Percentiles rank a stretch among this genome's conserved stretches.
These are phyloP conservation scores for Drosophila seclusa DNA, from an alignment of 2,888 invertebrate species.

Conservation along the genomic window DNA sequence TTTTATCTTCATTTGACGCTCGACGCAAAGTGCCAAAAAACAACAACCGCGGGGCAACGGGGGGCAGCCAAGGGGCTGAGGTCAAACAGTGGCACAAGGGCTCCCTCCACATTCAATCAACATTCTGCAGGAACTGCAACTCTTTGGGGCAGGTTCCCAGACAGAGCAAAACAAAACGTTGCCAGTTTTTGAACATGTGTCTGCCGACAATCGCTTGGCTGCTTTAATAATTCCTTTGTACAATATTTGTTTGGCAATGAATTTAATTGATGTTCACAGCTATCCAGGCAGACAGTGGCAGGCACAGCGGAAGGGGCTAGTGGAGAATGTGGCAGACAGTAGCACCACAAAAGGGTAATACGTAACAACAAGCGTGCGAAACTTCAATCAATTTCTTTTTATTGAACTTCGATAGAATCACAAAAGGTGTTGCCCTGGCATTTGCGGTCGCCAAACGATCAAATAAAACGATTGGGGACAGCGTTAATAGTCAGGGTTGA, in stretches of 20 bases:
- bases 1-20: slow-evolving; percentile 41
- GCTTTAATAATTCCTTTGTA: slow-evolving; percentile 73
- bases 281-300: slow-evolving; percentile 23
- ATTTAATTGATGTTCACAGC: slow-evolving; percentile 81
- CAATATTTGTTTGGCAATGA: slow-evolving; percentile 81
- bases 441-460: slow-evolving; percentile 51
- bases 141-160: slow-evolving; percentile 36
- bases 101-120: slow-evolving; percentile 62
- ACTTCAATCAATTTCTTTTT: slow-evolving; percentile 69
- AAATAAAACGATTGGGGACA: slow-evolving; percentile 20
- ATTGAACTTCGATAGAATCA: slow-evolving; percentile 54
- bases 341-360: slow-evolving; percentile 1
- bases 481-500: not conserved
- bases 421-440: slow-evolving; percentile 61
- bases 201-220: slow-evolving; percentile 55
- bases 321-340: slow-evolving; percentile 5
- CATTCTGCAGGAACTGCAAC: slow-evolving; percentile 50
- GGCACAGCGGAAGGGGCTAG: not conserved
- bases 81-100: slow-evolving; percentile 5
- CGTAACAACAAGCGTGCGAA: slow-evolving; percentile 50
- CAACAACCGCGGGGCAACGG: slow-evolving; percentile 24
- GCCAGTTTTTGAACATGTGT: slow-evolving; percentile 51
- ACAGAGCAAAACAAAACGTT: slow-evolving; percentile 62
- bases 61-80: slow-evolving; percentile 2
- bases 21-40: slow-evolving; percentile 57